Percentiles rank a stretch among this genome's conserved stretches.
phyloP scores from a whole-genome alignment of 2,888 invertebrate species.

The Caenorhabditis sp. region DNA sequence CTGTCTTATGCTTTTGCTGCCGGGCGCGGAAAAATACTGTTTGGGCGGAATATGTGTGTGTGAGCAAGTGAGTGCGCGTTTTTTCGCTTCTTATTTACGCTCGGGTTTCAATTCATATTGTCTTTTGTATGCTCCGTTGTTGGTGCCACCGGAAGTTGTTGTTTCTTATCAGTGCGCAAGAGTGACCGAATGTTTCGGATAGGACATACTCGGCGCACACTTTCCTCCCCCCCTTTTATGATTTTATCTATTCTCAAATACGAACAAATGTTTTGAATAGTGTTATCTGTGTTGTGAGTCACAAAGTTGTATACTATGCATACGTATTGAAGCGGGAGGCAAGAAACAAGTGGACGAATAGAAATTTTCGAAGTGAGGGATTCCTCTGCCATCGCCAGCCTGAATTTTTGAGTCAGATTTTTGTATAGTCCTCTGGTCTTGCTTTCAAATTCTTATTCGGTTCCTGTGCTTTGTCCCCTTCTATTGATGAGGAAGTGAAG shows the following conservation, averaged over 20 bases:
- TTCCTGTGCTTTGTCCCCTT: neutral
- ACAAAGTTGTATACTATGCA: slow-evolving; percentile 56
- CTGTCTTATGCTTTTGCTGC: slow-evolving; percentile 1
- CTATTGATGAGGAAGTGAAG: neutral
- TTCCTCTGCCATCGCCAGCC: neutral
- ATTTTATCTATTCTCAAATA: slow-evolving; percentile 10
- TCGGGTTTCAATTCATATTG: slow-evolving; percentile 59
- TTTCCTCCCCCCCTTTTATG: neutral
- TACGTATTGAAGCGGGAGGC: slow-evolving; percentile 13
- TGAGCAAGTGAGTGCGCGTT: neutral
- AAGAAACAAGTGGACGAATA: slow-evolving; percentile 12
- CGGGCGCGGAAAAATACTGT: slow-evolving; percentile 6
- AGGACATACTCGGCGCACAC: slow-evolving; percentile 1
- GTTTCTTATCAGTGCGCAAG: slow-evolving; percentile 49
- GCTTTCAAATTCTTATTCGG: neutral
- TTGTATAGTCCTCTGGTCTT: slow-evolving; percentile 11
- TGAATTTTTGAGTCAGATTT: slow-evolving; percentile 13
- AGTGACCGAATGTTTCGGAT: slow-evolving; percentile 33
- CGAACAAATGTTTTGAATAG: slow-evolving; percentile 39
- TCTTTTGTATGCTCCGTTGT: slow-evolving; percentile 24
- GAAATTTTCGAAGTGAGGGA: slow-evolving; percentile 20
- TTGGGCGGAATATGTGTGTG: slow-evolving; percentile 32
- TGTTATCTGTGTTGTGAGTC: slow-evolving; percentile 41
- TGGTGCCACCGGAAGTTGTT: slow-evolving; percentile 48
- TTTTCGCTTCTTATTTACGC: slow-evolving; percentile 41